phyloP scores from a whole-genome alignment of 2,113 vertebrate species.

The Ptilorrhoa leucosticta region DNA sequence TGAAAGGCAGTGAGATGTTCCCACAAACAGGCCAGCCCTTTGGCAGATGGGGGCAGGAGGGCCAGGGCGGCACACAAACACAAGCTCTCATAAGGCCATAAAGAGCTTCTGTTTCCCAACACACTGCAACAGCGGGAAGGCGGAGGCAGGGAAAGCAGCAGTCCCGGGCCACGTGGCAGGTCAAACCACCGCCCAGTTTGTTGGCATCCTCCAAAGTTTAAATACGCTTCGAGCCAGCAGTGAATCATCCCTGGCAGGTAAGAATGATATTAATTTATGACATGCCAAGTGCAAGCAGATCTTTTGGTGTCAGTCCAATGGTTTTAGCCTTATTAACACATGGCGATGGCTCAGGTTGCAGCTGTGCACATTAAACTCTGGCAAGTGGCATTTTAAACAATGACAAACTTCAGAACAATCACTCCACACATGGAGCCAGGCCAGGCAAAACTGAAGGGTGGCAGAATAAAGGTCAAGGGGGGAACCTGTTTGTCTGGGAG shows the following conservation, averaged over 20 bases:
- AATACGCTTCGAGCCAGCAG: slow-evolving; percentile 28
- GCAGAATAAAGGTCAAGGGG: slow-evolving; percentile 53
- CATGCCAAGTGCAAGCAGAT: slow-evolving; percentile 58
- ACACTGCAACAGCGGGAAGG: neutral
- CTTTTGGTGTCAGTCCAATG: slow-evolving; percentile 46
- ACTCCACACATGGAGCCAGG: slow-evolving; percentile 3
- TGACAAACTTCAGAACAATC: slow-evolving; percentile 47
- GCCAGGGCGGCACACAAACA: neutral
- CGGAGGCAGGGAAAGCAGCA: slow-evolving; percentile 24
- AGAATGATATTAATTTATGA: slow-evolving; percentile 60
- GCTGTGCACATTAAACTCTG: slow-evolving; percentile 37
- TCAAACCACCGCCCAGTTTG: slow-evolving; percentile 63
- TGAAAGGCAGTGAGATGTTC: neutral
- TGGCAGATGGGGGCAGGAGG: neutral
- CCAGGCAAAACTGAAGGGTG: slow-evolving; percentile 18
- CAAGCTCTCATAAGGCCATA: neutral
- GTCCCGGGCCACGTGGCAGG: slow-evolving; percentile 29
- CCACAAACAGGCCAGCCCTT: slow-evolving; percentile 23
- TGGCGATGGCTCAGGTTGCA: slow-evolving; percentile 33
- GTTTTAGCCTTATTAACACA: slow-evolving; percentile 55
- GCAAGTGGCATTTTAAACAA: slow-evolving; percentile 59
- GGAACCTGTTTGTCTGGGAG: slow-evolving; percentile 55
- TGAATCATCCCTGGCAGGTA: slow-evolving; percentile 64
- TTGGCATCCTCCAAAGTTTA: slow-evolving; percentile 50
- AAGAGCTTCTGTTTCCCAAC: slow-evolving; percentile 55